Conservation (phyloP, 2,888 invertebrate species). For the Standfussiana lucernea region DNA sequence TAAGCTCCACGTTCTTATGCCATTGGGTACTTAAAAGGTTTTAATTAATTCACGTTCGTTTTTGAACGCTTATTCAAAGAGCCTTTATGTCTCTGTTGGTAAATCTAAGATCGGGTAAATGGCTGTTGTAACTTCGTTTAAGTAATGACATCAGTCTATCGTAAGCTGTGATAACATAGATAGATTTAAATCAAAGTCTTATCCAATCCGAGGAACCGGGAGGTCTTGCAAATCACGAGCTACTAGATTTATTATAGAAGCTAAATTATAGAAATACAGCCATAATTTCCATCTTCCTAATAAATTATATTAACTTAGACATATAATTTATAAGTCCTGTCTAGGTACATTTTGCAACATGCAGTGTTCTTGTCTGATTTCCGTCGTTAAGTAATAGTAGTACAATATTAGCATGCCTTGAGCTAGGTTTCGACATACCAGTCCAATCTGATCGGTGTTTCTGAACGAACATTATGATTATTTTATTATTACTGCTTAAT, state of each 20-base stretch:
- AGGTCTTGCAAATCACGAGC: slow-evolving; percentile 44
- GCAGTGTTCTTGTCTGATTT: slow-evolving; percentile 54
- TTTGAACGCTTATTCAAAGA: not conserved
- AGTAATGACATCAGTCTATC: not conserved
- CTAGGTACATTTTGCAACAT: slow-evolving; percentile 37
- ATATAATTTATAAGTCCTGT: slow-evolving; percentile 51
- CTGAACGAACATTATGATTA: slow-evolving; percentile 45
- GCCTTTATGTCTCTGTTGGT: too few relatives aligned
- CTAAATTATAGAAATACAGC: slow-evolving; percentile 26
- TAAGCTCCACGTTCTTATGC: too few relatives aligned
- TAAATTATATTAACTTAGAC: slow-evolving; percentile 49
- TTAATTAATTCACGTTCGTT: not conserved
- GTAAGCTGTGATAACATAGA: not conserved
- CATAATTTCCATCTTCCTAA: slow-evolving; percentile 38
- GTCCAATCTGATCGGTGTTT: slow-evolving; percentile 46
- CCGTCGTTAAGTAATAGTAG: slow-evolving; percentile 52
- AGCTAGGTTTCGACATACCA: slow-evolving; percentile 42
- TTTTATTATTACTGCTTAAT: slow-evolving; percentile 44
- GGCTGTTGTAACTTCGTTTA: not conserved
- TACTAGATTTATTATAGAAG: slow-evolving; percentile 34
- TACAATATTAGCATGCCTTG: slow-evolving; percentile 29
- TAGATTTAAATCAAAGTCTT: slow-evolving; percentile 22
- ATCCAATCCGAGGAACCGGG: slow-evolving; percentile 17
- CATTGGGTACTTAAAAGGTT: not conserved
- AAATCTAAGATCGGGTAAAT: not conserved